phyloP scores from a whole-genome alignment of 2,888 invertebrate genomes.

The Norana najaformis region DNA sequence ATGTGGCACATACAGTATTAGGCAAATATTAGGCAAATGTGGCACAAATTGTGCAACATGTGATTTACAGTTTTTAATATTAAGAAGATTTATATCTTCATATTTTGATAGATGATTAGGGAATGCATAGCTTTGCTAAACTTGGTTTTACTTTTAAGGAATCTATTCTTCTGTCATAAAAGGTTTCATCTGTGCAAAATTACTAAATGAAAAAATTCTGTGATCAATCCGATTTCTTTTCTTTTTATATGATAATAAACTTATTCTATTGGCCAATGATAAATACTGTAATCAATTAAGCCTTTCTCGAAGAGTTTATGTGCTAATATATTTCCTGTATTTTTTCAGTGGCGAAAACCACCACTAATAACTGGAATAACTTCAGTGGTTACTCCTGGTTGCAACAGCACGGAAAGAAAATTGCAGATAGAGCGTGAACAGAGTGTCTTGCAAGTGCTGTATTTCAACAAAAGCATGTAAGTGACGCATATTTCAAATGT shows the following conservation, averaged over 20 bases:
- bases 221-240: neutral
- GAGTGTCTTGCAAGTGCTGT: slow-evolving; percentile 71
- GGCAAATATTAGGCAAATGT: no score
- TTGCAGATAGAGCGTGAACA: slow-evolving; percentile 85
- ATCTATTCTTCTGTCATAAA: neutral
- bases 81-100: neutral
- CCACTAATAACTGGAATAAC: slow-evolving; percentile 69
- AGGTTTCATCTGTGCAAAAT: neutral
- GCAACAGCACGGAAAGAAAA: slow-evolving; percentile 81
- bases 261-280: neutral
- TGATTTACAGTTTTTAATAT: neutral
- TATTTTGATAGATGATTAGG: neutral
- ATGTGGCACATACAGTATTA: no score
- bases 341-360: slow-evolving; percentile 72
- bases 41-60: neutral
- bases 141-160: neutral
- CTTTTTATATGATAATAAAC: neutral
- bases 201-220: neutral
- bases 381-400: slow-evolving; percentile 56
- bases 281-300: neutral
- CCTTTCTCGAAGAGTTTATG: neutral
- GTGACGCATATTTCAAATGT: slow-evolving; percentile 23
- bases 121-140: neutral
- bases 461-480: slow-evolving; percentile 57
- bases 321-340: neutral